These are phyloP conservation scores for Neopipo cinnamomea DNA, from an alignment of 2,113 vertebrate species.

Conservation along the genomic window DNA sequence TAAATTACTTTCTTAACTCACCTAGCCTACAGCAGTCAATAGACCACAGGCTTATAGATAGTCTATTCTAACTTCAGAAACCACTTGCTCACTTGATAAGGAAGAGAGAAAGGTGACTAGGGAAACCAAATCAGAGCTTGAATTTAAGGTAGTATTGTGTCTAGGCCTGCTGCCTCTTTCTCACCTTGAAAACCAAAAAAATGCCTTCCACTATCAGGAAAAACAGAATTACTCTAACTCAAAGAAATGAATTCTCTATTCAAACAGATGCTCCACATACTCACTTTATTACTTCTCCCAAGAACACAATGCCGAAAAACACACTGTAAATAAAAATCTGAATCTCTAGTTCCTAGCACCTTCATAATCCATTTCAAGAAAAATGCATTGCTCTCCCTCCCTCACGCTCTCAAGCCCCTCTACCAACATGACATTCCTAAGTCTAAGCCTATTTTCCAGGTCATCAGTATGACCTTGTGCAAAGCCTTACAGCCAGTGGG, in stretches of 20 bases:
- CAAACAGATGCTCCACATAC: background rate
- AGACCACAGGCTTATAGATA: background rate
- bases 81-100: background rate
- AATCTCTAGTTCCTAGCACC: background rate
- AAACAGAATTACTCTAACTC: background rate
- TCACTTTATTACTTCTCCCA: background rate
- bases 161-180: background rate
- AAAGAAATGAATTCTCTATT: background rate
- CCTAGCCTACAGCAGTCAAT: background rate
- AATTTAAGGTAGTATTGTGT: background rate
- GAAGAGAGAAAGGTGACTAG: background rate
- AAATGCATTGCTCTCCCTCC: background rate
- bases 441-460: conserved; percentile 50
- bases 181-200: background rate
- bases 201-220: background rate
- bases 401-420: background rate
- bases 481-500: background rate
- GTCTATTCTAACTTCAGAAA: background rate
- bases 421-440: conserved; percentile 12
- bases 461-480: background rate
- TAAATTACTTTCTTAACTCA: background rate
- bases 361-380: background rate
- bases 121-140: background rate
- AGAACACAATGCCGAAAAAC: background rate
- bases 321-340: background rate